A percentile compares a stretch with the other conserved stretches of the same genome.
Evolutionary conservation across 35 echinoderm and acorn worm species (phyloP).

Genomic region (Stichopus chloronotus): DNA sequence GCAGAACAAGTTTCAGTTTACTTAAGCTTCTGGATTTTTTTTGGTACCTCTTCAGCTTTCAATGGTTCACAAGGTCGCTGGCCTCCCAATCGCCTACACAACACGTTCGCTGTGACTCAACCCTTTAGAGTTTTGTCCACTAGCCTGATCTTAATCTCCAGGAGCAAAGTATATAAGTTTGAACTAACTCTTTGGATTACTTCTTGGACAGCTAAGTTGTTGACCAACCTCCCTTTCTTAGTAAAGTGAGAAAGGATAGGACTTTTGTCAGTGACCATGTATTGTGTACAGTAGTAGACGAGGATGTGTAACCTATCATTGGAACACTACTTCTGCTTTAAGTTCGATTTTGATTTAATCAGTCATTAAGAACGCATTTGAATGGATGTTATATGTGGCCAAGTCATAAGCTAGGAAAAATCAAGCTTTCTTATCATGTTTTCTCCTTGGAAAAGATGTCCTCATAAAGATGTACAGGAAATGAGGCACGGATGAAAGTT

Average conservation of each 20-base stretch:
- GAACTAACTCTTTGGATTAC: slow-evolving; percentile 30
- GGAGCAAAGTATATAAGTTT: slow-evolving; percentile 41
- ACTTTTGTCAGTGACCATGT: neutral
- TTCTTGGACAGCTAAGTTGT: neutral
- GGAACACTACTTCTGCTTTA: no score
- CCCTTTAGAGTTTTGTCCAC: neutral
- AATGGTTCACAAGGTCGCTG: slow-evolving; percentile 9
- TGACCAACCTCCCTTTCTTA: neutral
- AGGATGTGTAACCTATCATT: no score
- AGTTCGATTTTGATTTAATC: no score
- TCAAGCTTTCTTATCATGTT: no score
- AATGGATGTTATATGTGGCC: no score
- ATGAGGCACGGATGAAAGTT: no score
- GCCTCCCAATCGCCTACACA: neutral
- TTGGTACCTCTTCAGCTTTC: neutral
- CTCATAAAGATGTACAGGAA: no score
- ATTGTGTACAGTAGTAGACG: no score
- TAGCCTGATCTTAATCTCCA: neutral
- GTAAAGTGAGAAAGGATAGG: slow-evolving; percentile 9
- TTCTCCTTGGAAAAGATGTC: no score
- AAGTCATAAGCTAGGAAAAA: no score
- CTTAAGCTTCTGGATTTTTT: slow-evolving; percentile 28
- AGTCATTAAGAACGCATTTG: no score
- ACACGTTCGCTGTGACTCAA: slow-evolving; percentile 37
- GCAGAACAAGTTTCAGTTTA: slow-evolving; percentile 42